Percentiles rank a stretch among this genome's conserved stretches.
phyloP scores from a whole-genome alignment of 2,797 vertebrate species.

The Mormyrus proboscirostris region DNA sequence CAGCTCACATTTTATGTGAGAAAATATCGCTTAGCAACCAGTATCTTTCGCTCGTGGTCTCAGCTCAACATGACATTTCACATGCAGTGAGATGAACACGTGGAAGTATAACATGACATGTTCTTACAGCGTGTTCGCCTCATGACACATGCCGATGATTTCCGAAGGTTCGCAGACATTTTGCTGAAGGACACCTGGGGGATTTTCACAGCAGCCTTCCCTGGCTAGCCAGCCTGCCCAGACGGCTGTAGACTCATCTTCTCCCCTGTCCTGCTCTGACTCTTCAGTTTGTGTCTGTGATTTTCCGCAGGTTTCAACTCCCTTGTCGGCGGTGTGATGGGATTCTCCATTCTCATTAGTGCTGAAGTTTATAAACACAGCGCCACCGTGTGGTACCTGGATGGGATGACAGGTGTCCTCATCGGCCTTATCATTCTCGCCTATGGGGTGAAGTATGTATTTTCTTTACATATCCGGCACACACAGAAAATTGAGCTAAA shows the following conservation, averaged over 20 bases:
- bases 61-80: background rate
- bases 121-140: background rate
- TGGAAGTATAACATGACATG: background rate
- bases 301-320: constrained; percentile 84
- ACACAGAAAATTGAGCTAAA: background rate
- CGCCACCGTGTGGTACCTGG: constrained; percentile 87
- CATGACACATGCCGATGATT: background rate
- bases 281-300: background rate
- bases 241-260: background rate
- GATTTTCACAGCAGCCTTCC: background rate
- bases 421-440: constrained; percentile 91
- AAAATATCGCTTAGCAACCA: constrained; percentile 19
- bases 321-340: constrained; percentile 90
- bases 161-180: background rate
- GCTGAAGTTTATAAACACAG: constrained; percentile 92
- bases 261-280: background rate
- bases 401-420: constrained; percentile 84
- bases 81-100: background rate
- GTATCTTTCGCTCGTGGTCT: background rate
- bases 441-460: constrained; percentile 87
- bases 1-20: background rate
- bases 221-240: background rate
- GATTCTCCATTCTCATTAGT: constrained; percentile 94
- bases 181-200: background rate
- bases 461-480: background rate